Conservation (phyloP, 2,797 vertebrate species). For the Molossus alvarezi region DNA sequence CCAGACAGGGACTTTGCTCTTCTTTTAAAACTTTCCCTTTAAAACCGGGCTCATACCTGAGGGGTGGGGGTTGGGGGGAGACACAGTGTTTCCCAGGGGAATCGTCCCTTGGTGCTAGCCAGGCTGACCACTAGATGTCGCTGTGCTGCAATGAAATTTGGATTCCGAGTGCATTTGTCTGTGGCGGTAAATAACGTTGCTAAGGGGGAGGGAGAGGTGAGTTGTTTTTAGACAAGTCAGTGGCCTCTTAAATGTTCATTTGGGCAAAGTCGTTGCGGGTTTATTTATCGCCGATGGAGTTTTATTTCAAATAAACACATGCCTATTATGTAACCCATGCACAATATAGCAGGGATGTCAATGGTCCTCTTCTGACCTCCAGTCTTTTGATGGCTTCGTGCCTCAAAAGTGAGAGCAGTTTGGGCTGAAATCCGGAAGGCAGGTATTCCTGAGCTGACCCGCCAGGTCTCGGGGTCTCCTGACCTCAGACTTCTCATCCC, state of each 20-base stretch:
- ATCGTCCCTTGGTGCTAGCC: neutral
- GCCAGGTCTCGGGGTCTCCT: no score
- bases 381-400: neutral
- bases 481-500: neutral
- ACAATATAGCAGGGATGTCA: no score
- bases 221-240: neutral
- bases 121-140: conserved; percentile 88
- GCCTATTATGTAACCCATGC: no score
- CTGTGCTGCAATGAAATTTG: conserved; percentile 81
- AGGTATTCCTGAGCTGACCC: accelerated
- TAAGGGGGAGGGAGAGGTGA: neutral
- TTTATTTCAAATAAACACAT: neutral
- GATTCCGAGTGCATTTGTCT: conserved; percentile 77
- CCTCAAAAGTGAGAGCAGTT: accelerated
- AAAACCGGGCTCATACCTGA: neutral
- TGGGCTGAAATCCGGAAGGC: neutral
- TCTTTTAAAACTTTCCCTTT: neutral
- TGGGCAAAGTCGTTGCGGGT: neutral
- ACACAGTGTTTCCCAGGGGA: neutral
- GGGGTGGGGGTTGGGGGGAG: neutral
- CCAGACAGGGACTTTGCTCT: no score
- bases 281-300: neutral
- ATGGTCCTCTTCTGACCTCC: neutral
- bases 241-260: neutral
- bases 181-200: conserved; percentile 86